Evolutionary conservation across 92 coral and sea anemone genomes (phyloP).

Genomic region (Chrysogorgia sp.): DNA sequence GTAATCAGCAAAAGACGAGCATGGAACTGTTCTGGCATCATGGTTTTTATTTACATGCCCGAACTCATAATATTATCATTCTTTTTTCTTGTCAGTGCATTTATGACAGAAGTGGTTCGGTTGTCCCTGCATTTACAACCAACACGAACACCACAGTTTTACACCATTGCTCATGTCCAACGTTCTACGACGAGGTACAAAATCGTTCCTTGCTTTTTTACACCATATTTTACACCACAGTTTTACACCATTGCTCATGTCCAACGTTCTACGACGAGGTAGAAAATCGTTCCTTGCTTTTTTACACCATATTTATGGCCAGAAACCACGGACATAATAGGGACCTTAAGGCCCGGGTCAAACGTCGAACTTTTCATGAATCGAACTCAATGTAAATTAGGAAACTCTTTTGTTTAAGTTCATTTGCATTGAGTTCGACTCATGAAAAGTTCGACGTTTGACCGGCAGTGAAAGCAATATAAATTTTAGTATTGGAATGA

Average conservation of each 20-base stretch:
- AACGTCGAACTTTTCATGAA: too few relatives aligned
- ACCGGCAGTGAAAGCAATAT: too few relatives aligned
- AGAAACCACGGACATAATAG: too few relatives aligned
- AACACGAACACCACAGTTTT: constrained; percentile 78
- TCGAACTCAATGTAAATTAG: too few relatives aligned
- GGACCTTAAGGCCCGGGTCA: too few relatives aligned
- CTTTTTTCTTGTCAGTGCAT: constrained; percentile 69
- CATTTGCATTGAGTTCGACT: too few relatives aligned
- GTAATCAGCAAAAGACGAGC: too few relatives aligned
- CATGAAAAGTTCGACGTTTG: too few relatives aligned
- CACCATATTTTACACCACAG: constrained; percentile 46
- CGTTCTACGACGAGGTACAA: constrained; percentile 89
- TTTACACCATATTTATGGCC: neutral
- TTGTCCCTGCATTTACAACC: constrained; percentile 75
- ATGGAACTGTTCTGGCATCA: neutral
- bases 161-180: constrained; percentile 93
- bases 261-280: constrained; percentile 98
- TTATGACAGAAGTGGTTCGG: constrained; percentile 78
- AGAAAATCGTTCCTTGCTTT: neutral
- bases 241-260: constrained; percentile 89
- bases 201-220: neutral
- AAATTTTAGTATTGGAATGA: too few relatives aligned
- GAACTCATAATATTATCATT: neutral
- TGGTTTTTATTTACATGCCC: neutral
- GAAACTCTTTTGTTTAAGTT: too few relatives aligned